phyloP scores from a whole-genome alignment of 2,797 vertebrate genomes.

The Cichlasoma orientale region DNA sequence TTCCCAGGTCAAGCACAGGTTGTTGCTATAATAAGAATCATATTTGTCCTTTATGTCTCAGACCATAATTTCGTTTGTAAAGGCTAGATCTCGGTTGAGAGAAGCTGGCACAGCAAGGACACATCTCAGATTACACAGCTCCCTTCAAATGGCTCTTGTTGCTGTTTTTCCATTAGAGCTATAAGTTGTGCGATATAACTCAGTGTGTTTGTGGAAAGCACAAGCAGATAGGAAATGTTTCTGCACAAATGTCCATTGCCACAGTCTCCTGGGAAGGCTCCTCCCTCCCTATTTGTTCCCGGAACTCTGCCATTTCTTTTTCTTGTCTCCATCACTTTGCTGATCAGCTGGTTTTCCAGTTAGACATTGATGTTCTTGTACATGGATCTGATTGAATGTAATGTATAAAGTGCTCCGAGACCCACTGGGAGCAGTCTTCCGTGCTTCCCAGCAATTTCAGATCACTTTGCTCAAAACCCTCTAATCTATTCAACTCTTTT shows the following conservation, averaged over 20 bases:
- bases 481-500: constrained; percentile 29
- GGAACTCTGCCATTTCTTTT: constrained; percentile 54
- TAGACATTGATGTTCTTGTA: constrained; percentile 47
- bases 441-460: constrained; percentile 58
- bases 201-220: constrained; percentile 23
- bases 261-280: constrained; percentile 26
- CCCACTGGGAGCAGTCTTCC: constrained; percentile 35
- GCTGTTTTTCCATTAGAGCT: constrained; percentile 41
- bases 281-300: constrained; percentile 50
- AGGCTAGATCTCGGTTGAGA: constrained; percentile 33
- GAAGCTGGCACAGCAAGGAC: constrained; percentile 23
- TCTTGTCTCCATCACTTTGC: constrained; percentile 42
- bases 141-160: constrained; percentile 51
- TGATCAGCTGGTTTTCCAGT: constrained; percentile 55
- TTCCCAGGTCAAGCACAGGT: constrained; percentile 24
- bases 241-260: constrained; percentile 21
- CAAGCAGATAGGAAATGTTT: constrained; percentile 52
- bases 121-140: constrained; percentile 56
- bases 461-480: constrained; percentile 32
- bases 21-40: constrained; percentile 20
- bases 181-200: constrained; percentile 7
- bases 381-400: constrained; percentile 61
- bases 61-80: constrained; percentile 40
- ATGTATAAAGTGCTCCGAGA: constrained; percentile 55
- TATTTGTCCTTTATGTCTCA: constrained; percentile 30